phyloP scores from a whole-genome alignment of 2,113 vertebrate genomes.

The Pollimyrus isidori region DNA sequence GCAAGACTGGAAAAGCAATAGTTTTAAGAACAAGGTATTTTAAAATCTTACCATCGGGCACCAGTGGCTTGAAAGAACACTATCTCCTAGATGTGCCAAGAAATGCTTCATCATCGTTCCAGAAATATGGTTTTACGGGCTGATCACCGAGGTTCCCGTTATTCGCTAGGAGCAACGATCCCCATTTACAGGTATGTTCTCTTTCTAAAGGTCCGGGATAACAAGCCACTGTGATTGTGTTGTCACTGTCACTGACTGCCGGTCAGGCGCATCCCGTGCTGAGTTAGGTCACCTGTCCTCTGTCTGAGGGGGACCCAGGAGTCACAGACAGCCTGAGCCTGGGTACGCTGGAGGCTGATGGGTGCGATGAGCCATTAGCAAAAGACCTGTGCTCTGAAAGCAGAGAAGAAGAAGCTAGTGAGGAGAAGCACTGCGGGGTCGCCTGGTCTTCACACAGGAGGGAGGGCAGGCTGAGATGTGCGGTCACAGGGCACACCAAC shows the following conservation, averaged over 20 bases:
- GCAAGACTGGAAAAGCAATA: background rate
- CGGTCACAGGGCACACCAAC: background rate
- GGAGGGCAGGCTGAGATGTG: background rate
- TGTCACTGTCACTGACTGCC: background rate
- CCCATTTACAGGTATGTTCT: background rate
- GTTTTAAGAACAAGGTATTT: background rate
- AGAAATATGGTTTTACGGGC: background rate
- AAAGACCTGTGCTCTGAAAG: background rate
- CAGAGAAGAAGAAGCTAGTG: background rate
- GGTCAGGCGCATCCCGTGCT: background rate
- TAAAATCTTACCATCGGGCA: background rate
- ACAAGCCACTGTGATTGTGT: background rate
- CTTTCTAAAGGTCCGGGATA: background rate
- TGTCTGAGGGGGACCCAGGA: background rate
- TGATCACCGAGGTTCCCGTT: background rate
- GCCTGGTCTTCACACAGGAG: background rate
- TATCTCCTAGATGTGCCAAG: background rate
- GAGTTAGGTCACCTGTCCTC: background rate
- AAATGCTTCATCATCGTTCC: background rate
- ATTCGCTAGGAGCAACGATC: background rate
- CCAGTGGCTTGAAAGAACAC: background rate
- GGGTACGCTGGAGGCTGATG: background rate
- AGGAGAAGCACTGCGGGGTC: background rate
- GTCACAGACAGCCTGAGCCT: background rate
- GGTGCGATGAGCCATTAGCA: background rate